phyloP scores from a whole-genome alignment of 2,797 vertebrate genomes.

The Galaxias olidus region DNA sequence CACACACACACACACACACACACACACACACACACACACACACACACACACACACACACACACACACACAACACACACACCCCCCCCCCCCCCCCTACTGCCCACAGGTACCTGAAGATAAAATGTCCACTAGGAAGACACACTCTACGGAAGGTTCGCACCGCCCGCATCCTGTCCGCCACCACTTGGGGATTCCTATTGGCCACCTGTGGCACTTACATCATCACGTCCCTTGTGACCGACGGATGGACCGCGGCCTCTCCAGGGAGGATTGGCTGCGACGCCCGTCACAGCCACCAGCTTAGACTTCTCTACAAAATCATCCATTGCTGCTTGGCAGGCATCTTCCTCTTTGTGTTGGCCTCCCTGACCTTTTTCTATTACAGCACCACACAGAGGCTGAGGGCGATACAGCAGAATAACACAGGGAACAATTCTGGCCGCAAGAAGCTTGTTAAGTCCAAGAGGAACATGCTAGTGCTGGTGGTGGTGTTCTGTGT shows the following conservation, averaged over 20 bases:
- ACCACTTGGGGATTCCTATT: conserved; percentile 64
- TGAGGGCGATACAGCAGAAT: conserved; percentile 35
- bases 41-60: too few species aligned
- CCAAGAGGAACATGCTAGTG: conserved; percentile 67
- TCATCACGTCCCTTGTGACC: conserved; percentile 44
- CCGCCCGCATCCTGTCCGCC: conserved; percentile 46
- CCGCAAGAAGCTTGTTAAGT: conserved; percentile 50
- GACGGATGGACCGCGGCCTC: fast-evolving
- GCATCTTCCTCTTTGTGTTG: conserved; percentile 60
- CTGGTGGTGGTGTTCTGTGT: conserved; percentile 71
- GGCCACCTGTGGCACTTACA: conserved; percentile 32
- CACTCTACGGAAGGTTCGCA: conserved; percentile 47
- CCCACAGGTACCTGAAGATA: conserved; percentile 72
- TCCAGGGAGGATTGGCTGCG: conserved; percentile 22
- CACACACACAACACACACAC: too few species aligned
- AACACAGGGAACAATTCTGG: conserved; percentile 4
- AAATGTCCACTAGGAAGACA: conserved; percentile 54
- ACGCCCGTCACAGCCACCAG: conserved; percentile 25
- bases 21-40: too few species aligned
- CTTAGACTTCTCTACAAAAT: conserved; percentile 44
- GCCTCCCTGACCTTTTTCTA: conserved; percentile 65
- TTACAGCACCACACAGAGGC: conserved; percentile 42
- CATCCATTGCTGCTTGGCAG: conserved; percentile 44
- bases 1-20: too few species aligned
- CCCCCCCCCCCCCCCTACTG: too few species aligned